Percentiles rank a stretch among this genome's conserved stretches.
Evolutionary conservation across 1,140 invertebrate genomes (phyloP).

Genomic region (Berghia stephanieae): DNA sequence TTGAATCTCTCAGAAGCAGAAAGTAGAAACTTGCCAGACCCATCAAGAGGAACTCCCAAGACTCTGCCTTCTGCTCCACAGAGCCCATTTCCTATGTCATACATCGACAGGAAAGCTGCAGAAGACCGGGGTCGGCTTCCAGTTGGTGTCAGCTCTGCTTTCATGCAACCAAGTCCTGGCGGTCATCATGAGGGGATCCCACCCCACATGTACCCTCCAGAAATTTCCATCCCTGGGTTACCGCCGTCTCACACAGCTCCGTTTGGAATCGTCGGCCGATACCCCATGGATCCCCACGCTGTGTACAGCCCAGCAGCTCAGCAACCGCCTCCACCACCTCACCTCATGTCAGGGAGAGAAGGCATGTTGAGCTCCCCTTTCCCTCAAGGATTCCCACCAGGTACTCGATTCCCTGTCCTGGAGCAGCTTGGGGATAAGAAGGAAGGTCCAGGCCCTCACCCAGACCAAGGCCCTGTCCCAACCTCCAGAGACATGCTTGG

Average conservation of each 20-base stretch:
- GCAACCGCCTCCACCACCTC: conserved; percentile 33
- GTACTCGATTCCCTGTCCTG: conserved; percentile 37
- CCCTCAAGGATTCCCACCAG: conserved; percentile 37
- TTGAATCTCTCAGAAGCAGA: conserved; percentile 37
- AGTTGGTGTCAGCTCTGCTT: conserved; percentile 6
- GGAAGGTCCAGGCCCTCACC: conserved; percentile 28
- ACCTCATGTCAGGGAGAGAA: conserved; percentile 35
- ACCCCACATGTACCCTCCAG: conserved; percentile 42
- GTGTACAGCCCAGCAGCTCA: conserved; percentile 25
- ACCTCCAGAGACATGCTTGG: conserved; percentile 28
- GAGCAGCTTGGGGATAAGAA: conserved; percentile 41
- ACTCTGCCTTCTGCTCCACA: conserved; percentile 23
- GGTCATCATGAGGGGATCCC: conserved; percentile 26
- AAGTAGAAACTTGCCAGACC: conserved; percentile 5
- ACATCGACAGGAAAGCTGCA: background rate
- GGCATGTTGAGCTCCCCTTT: conserved; percentile 27
- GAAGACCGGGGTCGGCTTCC: conserved; percentile 11
- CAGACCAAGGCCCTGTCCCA: background rate
- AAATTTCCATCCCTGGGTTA: conserved; percentile 77
- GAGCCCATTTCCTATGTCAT: conserved; percentile 25
- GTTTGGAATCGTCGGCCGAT: conserved; percentile 64
- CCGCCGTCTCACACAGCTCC: conserved; percentile 68
- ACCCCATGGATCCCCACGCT: conserved; percentile 35
- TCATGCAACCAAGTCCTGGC: conserved; percentile 33
- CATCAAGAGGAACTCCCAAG: conserved; percentile 23